Base-by-base conservation (phyloP, 2,113 vertebrate species). In the Apistogramma diplotaenia region DNA sequence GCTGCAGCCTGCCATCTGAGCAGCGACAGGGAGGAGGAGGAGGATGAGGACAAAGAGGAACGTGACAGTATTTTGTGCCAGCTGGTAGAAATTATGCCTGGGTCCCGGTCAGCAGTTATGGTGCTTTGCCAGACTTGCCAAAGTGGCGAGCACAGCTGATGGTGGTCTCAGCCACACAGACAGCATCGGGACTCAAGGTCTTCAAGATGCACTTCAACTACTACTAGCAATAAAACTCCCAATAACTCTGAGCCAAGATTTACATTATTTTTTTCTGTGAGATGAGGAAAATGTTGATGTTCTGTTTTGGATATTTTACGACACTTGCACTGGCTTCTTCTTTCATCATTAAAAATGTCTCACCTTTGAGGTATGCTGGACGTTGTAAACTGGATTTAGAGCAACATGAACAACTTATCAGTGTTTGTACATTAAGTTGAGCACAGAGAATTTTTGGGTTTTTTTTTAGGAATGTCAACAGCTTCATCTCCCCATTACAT, bases 1-100 rank as follows among this genome's bases (percentile, higher is more conserved):
- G 79, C 96, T 99, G 72, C 97, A 99, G 93, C 87, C 97, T 93
- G 94, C 97, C 74, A 95, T 99, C 90, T 99, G 96, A 96, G 91
- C 85, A 85, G 8, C 1, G 8, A 76, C n/a, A n/a, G n/a, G n/a
- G n/a, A n/a, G n/a, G 60, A 65, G 61, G 78, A 83, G 76, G 76
- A 89, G 75, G 76, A 86, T 74, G 35, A 87, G 49, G 65, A 78
- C 9, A 51, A 79, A 31, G 83, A 91, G 72, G 90, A 92, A 83
- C 89, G 79, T 84, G 89, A 89, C 87, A 85, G 53, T 84, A 79
- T 82, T 61, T 55, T 82, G 85, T 86, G 87, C 89, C 90, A 92
- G 86, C 74, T 53, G 83, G 72, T 53, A 25, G 84, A 61, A 67
- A 62, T 65, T 77, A 85, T 6, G 54, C 74, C 73, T 74, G 87